These are phyloP conservation scores for Prionace glauca DNA, from an alignment of 2,797 vertebrate species.

Conservation along the genomic window DNA sequence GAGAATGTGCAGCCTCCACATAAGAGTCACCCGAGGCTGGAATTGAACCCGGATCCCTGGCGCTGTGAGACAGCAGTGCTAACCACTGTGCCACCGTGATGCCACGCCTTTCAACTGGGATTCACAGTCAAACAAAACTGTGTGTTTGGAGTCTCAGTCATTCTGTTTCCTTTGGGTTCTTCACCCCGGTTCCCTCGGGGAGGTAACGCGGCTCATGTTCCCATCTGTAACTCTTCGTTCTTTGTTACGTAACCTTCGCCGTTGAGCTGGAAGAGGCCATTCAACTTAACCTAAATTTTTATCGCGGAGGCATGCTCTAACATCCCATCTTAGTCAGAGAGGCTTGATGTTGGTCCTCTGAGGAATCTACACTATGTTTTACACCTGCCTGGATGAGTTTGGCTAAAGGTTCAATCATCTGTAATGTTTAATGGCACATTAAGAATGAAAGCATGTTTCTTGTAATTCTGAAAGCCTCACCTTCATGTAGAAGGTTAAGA, in stretches of 20 bases:
- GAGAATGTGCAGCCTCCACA: too few species aligned
- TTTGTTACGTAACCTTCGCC: not conserved
- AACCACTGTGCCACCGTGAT: too few species aligned
- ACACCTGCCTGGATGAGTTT: not conserved
- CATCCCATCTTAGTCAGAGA: not conserved
- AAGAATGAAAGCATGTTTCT: slow-evolving; percentile 21
- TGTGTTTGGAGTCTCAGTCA: not conserved
- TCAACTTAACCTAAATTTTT: not conserved
- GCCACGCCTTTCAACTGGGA: not conserved
- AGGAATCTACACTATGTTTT: not conserved
- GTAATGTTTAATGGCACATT: slow-evolving; percentile 12
- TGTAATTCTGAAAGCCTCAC: not conserved
- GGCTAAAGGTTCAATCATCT: not conserved
- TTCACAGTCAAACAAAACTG: not conserved
- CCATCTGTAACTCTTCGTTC: not conserved
- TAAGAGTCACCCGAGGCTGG: too few species aligned
- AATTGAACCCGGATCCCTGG: too few species aligned
- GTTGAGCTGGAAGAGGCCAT: not conserved
- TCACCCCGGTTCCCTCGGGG: not conserved
- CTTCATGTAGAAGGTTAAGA: not conserved
- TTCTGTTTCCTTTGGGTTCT: not conserved
- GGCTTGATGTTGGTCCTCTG: not conserved
- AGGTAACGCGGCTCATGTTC: too few species aligned
- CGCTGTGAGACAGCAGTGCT: too few species aligned
- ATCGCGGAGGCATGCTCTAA: not conserved